Conservation (phyloP, 2,113 vertebrate species). For the Hydrochoerus hydrochaeris region DNA sequence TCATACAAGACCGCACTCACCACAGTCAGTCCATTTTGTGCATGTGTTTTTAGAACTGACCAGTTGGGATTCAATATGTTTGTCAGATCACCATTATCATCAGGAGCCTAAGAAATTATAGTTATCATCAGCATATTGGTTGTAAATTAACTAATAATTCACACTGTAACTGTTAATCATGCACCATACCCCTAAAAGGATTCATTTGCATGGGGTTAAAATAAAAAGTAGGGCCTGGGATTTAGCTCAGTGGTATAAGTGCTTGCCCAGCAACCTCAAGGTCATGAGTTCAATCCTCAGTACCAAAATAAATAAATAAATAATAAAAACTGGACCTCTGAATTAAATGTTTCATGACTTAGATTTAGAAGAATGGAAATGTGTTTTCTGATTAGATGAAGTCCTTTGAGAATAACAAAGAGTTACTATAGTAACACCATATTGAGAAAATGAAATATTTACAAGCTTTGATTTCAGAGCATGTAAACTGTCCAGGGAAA, state of each 20-base stretch:
- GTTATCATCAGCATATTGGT: background rate
- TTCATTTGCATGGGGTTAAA: conserved; percentile 9
- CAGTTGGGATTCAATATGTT: background rate
- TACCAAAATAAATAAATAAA: too few species aligned
- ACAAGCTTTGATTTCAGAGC: conserved; percentile 9
- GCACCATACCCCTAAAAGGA: background rate
- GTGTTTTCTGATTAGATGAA: background rate
- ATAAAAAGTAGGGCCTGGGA: background rate
- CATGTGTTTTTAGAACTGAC: background rate
- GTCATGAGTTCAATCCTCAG: too few species aligned
- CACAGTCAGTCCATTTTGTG: background rate
- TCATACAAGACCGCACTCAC: background rate
- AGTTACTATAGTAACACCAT: background rate
- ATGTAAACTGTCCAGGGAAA: background rate
- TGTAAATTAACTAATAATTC: conserved; percentile 38
- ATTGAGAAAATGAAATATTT: conserved; percentile 10
- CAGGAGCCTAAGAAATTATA: background rate
- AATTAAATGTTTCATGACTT: background rate
- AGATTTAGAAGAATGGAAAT: background rate
- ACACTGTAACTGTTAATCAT: background rate
- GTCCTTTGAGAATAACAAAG: background rate
- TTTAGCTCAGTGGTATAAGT: too few species aligned
- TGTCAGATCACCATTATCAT: background rate
- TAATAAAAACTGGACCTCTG: background rate
- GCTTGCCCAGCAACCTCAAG: too few species aligned